Conservation (phyloP, 2,888 invertebrate species). For the Ommatoiulus sabulosus region DNA sequence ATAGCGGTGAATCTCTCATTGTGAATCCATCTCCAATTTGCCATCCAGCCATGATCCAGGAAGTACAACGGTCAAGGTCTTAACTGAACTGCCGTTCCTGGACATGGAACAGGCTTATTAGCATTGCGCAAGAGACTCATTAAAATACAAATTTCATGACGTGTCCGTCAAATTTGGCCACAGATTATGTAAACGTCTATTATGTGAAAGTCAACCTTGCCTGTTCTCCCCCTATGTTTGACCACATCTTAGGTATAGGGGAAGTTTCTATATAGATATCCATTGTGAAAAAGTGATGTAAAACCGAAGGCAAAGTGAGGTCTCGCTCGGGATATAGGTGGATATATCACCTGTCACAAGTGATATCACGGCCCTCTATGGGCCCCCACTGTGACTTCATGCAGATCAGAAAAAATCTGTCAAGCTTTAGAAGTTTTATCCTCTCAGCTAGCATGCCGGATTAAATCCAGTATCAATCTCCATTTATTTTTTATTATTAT, state of each 20-base stretch:
- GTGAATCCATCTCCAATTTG: neutral
- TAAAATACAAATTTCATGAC: constrained; percentile 42
- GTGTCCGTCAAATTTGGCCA: constrained; percentile 11
- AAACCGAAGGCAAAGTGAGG: neutral
- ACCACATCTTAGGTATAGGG: neutral
- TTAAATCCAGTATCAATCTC: constrained; percentile 38
- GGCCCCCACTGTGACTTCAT: constrained; percentile 26
- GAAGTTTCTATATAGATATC: neutral
- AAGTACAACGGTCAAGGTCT: constrained; percentile 31
- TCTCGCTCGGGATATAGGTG: neutral
- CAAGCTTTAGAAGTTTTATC: constrained; percentile 37
- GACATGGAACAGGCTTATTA: constrained; percentile 12
- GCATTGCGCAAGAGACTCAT: neutral
- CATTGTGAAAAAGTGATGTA: constrained; percentile 24
- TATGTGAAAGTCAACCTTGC: constrained; percentile 6
- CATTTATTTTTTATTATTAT: constrained; percentile 22
- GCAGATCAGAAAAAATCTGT: neutral
- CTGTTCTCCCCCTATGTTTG: neutral
- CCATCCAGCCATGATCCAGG: constrained; percentile 29
- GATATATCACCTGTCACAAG: constrained; percentile 32
- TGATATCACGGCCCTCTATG: neutral
- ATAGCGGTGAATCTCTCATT: neutral
- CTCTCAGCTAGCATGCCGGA: neutral
- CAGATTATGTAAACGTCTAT: constrained; percentile 37
- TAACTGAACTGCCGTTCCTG: neutral